These are phyloP conservation scores for Cuniculus paca DNA, from an alignment of 2,797 vertebrate genomes.

Conservation along the genomic window DNA sequence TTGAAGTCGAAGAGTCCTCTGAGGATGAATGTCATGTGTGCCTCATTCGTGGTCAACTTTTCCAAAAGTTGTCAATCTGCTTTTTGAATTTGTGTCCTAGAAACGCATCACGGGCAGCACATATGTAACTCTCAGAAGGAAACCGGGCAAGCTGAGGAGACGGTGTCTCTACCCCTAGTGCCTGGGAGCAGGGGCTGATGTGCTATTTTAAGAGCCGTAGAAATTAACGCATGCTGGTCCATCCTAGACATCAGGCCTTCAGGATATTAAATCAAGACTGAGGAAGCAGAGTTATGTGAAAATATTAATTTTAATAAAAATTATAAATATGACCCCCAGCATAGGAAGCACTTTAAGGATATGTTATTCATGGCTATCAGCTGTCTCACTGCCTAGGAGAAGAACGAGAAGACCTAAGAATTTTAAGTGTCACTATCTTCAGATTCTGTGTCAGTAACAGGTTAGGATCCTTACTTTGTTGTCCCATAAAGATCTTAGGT, in stretches of 20 bases:
- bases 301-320: conserved; percentile 72
- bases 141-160: background rate
- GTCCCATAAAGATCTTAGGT: background rate
- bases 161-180: accelerated
- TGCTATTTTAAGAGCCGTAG: background rate
- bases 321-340: conserved; percentile 23
- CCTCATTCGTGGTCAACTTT: background rate
- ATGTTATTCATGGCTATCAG: background rate
- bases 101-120: background rate
- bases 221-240: conserved; percentile 15
- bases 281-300: conserved; percentile 33
- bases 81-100: conserved; percentile 2
- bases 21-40: conserved; percentile 48
- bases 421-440: conserved; percentile 27
- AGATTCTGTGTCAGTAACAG: background rate
- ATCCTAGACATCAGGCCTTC: background rate
- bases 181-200: background rate
- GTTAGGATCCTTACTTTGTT: background rate
- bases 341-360: background rate
- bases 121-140: background rate
- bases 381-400: background rate
- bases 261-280: conserved; percentile 39
- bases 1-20: background rate
- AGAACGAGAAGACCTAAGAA: conserved; percentile 8
- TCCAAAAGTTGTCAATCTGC: background rate